phyloP scores from a whole-genome alignment of 2,113 vertebrate species.

The Neodon shergylaensis region DNA sequence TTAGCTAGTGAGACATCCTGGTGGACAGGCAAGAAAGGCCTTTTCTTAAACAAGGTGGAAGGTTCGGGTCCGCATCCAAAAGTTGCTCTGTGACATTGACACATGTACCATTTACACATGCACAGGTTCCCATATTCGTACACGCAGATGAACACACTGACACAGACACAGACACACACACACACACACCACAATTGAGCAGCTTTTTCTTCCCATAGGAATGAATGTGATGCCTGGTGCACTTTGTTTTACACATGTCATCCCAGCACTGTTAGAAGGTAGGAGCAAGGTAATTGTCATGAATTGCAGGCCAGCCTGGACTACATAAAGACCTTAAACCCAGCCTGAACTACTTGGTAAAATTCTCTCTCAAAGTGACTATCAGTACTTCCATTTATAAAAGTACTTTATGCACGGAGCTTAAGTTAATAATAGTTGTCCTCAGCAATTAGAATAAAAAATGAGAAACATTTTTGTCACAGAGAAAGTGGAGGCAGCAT shows the following conservation, averaged over 20 bases:
- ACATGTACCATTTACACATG: not conserved
- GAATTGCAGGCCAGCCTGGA: not conserved
- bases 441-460: slow-evolving; percentile 3
- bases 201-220: slow-evolving; percentile 11
- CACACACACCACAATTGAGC: not conserved
- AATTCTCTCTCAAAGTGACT: not conserved
- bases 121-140: not conserved
- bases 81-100: too few relatives aligned
- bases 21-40: not conserved
- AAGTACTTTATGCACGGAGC: not conserved
- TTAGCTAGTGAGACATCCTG: not conserved
- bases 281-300: not conserved
- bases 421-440: slow-evolving; percentile 1
- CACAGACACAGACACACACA: not conserved
- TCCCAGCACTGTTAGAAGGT: not conserved
- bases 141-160: not conserved
- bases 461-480: not conserved
- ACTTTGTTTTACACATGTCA: too few relatives aligned
- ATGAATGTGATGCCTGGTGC: not conserved
- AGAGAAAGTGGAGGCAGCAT: not conserved
- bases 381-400: not conserved
- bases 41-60: not conserved
- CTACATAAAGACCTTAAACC: not conserved
- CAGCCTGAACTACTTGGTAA: not conserved
- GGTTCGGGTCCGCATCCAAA: not conserved